Conservation (phyloP, 1,140 invertebrate genomes). For the Brachionus rubens region DNA sequence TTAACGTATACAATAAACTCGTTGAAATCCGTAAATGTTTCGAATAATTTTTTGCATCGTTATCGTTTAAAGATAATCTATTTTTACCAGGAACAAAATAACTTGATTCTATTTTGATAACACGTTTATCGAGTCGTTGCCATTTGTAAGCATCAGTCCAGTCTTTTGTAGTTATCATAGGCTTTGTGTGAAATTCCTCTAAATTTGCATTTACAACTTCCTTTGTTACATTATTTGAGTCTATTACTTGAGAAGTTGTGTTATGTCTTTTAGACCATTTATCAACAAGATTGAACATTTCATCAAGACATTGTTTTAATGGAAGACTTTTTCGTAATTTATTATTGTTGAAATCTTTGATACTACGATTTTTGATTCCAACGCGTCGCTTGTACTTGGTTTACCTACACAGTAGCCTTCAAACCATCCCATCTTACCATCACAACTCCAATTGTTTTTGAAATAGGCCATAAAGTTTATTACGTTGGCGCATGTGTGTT, state of each 20-base stretch:
- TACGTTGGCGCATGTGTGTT: neutral
- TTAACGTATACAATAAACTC: neutral
- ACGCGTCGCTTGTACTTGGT: neutral
- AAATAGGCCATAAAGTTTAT: neutral
- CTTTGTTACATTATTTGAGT: neutral
- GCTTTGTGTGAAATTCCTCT: neutral
- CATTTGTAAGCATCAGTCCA: constrained; percentile 10
- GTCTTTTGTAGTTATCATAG: neutral
- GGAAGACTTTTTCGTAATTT: neutral
- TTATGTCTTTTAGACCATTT: neutral
- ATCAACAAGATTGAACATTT: constrained; percentile 2
- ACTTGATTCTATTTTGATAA: no score
- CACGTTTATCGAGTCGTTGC: no score
- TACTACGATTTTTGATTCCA: neutral
- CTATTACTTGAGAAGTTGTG: no score
- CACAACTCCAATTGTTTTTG: neutral
- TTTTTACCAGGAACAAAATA: no score
- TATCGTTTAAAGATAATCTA: no score
- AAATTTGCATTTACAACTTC: neutral
- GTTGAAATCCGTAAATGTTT: neutral
- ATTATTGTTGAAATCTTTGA: neutral
- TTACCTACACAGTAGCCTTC: neutral
- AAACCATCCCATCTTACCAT: neutral
- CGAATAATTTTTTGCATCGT: no score
- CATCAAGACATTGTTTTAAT: neutral